Base-by-base conservation (phyloP, 2,888 invertebrate genomes). In the Hetaerina titia region DNA sequence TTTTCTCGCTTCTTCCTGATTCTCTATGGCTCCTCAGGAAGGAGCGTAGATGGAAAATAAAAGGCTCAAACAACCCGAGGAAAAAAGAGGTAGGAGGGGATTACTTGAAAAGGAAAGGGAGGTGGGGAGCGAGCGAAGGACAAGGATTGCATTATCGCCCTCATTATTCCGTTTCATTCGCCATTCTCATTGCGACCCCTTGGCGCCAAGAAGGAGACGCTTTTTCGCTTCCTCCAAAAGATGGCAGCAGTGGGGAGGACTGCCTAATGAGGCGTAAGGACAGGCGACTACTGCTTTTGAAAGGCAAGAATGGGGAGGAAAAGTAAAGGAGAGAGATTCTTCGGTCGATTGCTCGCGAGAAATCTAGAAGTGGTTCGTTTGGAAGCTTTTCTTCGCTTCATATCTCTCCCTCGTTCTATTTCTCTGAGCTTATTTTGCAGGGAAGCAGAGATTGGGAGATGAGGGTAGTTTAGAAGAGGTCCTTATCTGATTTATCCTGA, bases 91-190 rank as follows among this genome's bases (percentile, higher is more conserved):
- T 11, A 81, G 13, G 81, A 81, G 31, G 81, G 81, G 81, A 8
- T 19, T 74, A 7, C 69, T 69, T 69, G 69, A 69, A n/a, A 22
- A 22, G 11, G 69, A 17, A 22, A n/a, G 69, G 69, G 69, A n/a
- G 45, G 45, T 45, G 45, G 45, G 45, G 69, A 69, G 69, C 69
- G 31, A 25, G 31, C 9, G 74, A 57, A 69, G 90, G 64, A 64
- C 31, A 64, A 92, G 92, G 92, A 92, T 92, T 92, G 92, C 92
- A 92, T 92, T 92, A 92, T 92, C 69, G 92, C 92, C 64, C 45
- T 64, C 92, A 92, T 92, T 92, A 92, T 92, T 92, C 92, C 92
- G 92, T 92, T 92, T 92, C 92, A 92, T 92, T 92, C 69, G 45
- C 92, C 74, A 92, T 74, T 92, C 92, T 92, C 90, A 56, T 90